Evolutionary conservation across 2,797 vertebrate species (phyloP), one percentile per base, ranked within the genome.

Genomic region (Aeoliscus strigatus): DNA sequence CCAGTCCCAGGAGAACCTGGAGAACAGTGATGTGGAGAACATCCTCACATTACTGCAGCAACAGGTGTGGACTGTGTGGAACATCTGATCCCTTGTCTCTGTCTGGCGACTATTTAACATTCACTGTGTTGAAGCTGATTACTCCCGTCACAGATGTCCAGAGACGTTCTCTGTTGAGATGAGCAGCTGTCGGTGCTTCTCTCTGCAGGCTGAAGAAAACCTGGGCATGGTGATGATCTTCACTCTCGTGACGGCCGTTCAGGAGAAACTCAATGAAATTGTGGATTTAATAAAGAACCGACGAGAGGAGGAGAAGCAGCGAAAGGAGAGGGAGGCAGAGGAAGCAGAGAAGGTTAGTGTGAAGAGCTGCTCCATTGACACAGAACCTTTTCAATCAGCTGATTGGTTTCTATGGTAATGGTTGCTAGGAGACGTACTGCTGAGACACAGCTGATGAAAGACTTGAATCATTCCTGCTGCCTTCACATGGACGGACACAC

Each of bases 201-300:
- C 5, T 12, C 9, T 60, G 11, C 61, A 99, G 94, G 90, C 90
- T 28, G 91, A 94, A 62, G 94, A 98, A 70, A 99, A 98, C 75
- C 80, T 96, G 53, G 96, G 96, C 39, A 94, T 97, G 92, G 96
- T 96, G 23, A 99, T 99, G 96, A 98, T 99, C 43, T 99, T 99
- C 80, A 95, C 93, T 11, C 74, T 99, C 66, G 94, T 98, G 27
- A 95, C 93, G 16, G 93, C 93, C 9, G 93, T 97, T 25, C 96
- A 99, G 82, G 95, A 99, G 48, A 97, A 92, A 75, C 88, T 99
- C 49, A 98, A 99, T 43, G 91, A 94, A 88, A 91, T 96, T 29
- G 91, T 99, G 24, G 96, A 99, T 84, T 74, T 90, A 48, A 92
- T 92, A 53, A 98, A 96, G 84, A 91, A 83, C 35, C 87, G 92